Percentiles rank a stretch among this genome's conserved stretches.
Conservation (phyloP, 2,888 invertebrate genomes). For the Fragum whitleyi region DNA sequence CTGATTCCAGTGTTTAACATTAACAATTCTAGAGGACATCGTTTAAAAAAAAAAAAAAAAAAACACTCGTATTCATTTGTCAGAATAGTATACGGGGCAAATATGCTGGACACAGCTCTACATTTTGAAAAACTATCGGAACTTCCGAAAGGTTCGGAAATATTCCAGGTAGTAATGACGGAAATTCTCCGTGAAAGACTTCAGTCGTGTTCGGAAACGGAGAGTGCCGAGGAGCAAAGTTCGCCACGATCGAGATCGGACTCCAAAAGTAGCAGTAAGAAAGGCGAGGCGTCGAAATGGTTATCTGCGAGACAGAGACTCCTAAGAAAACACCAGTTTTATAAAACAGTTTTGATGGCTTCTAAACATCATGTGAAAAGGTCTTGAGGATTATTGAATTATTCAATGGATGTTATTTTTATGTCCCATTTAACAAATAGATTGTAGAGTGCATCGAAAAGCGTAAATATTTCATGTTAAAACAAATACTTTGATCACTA, state of each 20-base stretch:
- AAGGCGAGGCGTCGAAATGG: neutral
- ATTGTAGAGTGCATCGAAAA: too few species aligned
- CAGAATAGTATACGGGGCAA: too few species aligned
- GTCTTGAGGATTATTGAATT: neutral
- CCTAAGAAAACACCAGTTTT: neutral
- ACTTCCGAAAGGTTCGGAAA: constrained; percentile 27
- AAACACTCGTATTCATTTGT: too few species aligned
- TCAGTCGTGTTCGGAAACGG: neutral
- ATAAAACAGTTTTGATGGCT: constrained; percentile 18
- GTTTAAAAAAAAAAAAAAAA: too few species aligned
- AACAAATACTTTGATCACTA: too few species aligned
- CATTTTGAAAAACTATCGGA: constrained; percentile 12
- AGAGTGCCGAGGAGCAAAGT: neutral
- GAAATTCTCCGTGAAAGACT: constrained; percentile 17
- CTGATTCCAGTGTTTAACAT: too few species aligned
- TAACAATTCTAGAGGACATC: too few species aligned
- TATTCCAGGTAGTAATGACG: constrained; percentile 21
- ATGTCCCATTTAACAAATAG: too few species aligned
- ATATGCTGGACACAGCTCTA: neutral
- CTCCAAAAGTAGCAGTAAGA: constrained; percentile 6
- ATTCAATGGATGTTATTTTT: too few species aligned
- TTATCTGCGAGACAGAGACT: neutral
- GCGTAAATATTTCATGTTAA: too few species aligned
- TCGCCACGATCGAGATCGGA: constrained; percentile 26
- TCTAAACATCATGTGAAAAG: neutral